Evolutionary conservation across 2,113 vertebrate genomes (phyloP).

Genomic region (Myrmecophaga tridactyla): DNA sequence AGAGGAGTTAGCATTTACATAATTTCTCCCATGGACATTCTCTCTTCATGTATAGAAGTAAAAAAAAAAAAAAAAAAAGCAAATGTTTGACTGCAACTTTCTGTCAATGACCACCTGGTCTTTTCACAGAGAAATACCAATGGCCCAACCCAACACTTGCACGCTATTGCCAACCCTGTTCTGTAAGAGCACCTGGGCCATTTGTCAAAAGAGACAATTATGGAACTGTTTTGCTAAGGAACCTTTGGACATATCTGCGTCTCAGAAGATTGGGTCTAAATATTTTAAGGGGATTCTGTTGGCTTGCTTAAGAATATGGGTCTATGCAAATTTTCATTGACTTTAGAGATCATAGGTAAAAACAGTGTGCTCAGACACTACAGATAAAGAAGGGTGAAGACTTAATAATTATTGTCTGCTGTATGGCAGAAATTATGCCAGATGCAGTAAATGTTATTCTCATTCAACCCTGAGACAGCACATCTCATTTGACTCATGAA

Average conservation of each 20-base stretch:
- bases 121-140: neutral
- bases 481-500: neutral
- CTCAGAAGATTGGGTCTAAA: neutral
- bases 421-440: neutral
- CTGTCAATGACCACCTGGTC: neutral
- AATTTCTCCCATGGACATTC: neutral
- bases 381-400: neutral
- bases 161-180: neutral
- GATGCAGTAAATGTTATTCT: neutral
- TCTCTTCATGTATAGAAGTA: neutral
- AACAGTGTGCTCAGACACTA: neutral
- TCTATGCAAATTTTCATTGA: neutral
- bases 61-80: neutral
- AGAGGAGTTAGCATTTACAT: neutral
- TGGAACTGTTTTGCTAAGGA: neutral
- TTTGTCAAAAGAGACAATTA: neutral
- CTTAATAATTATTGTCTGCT: neutral
- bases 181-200: neutral
- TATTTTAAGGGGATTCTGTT: conserved; percentile 18
- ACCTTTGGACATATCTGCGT: neutral
- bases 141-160: neutral
- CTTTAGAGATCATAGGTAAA: conserved; percentile 22
- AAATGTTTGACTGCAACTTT: neutral
- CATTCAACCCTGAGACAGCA: neutral
- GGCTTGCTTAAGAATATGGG: neutral